Evolutionary conservation across 2,113 vertebrate genomes (phyloP).

Genomic region (Piaya cayana): DNA sequence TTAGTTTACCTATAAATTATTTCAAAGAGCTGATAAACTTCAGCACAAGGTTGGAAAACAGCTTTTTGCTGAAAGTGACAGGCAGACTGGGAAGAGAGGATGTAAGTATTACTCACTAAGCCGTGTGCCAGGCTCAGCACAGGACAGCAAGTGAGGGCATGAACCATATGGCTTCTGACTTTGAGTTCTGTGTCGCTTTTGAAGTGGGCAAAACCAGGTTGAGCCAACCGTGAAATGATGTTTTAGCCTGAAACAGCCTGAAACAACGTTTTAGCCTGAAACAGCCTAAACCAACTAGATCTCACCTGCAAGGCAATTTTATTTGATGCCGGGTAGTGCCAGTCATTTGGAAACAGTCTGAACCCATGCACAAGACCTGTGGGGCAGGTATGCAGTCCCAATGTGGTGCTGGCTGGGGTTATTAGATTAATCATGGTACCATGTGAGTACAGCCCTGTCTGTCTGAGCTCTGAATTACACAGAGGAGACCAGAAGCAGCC

Average conservation of each 20-base stretch:
- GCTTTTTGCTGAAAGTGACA: background rate
- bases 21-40: background rate
- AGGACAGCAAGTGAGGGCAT: background rate
- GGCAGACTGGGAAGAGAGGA: background rate
- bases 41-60: background rate
- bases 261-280: background rate
- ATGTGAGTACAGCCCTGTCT: background rate
- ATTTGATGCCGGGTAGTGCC: accelerated
- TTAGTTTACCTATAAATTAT: background rate
- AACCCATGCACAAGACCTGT: accelerated
- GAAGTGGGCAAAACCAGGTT: background rate
- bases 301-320: background rate
- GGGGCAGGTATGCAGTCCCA: background rate
- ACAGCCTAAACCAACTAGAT: background rate
- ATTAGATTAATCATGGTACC: background rate
- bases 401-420: background rate
- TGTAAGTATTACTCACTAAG: background rate
- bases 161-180: background rate
- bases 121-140: background rate
- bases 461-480: background rate
- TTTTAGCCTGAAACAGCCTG: background rate
- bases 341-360: background rate
- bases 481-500: background rate
- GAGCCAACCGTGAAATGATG: background rate
- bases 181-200: background rate